phyloP scores from a whole-genome alignment of 2,888 invertebrate species.

The Himalopsyche japonica region DNA sequence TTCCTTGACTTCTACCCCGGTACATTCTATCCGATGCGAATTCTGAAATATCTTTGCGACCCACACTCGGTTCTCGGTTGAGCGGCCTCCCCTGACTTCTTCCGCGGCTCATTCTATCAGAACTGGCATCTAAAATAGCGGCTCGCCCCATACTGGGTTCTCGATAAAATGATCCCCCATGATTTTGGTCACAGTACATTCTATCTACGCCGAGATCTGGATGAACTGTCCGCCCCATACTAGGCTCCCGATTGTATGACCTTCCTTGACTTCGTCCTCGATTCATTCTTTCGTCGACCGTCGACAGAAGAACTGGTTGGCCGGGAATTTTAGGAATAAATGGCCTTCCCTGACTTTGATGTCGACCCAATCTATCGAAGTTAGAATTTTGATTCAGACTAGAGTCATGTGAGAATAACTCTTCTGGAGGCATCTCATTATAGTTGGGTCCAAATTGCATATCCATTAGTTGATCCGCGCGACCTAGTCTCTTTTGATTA shows the following conservation, averaged over 20 bases:
- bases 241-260: background rate
- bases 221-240: background rate
- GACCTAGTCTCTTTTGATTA: background rate
- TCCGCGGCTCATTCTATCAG: background rate
- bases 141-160: slow-evolving; percentile 4
- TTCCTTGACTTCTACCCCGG: background rate
- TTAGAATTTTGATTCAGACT: background rate
- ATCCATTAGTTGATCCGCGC: background rate
- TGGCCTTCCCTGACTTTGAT: background rate
- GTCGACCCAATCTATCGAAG: background rate
- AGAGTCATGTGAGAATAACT: background rate
- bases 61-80: slow-evolving; percentile 3
- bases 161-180: background rate
- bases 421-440: background rate
- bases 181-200: background rate
- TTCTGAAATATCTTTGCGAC: background rate
- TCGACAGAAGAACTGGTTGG: background rate
- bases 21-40: background rate
- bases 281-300: background rate
- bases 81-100: background rate
- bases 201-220: background rate
- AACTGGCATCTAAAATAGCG: background rate
- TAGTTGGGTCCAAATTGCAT: background rate
- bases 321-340: background rate
- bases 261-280: background rate